Evolutionary conservation across 2,888 invertebrate genomes (phyloP).

Genomic region (Coenonympha glycerion): DNA sequence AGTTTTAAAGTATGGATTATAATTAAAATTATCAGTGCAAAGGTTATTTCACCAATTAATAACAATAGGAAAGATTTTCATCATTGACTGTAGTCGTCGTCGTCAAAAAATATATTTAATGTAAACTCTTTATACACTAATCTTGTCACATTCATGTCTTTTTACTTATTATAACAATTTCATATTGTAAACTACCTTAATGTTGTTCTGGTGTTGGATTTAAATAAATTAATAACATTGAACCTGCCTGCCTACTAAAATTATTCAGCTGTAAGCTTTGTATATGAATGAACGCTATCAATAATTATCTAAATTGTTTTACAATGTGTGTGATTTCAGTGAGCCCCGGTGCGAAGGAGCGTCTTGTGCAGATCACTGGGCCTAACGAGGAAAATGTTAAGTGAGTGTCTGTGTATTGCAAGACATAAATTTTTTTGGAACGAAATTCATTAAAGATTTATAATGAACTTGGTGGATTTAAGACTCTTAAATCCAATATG

Average conservation of each 20-base stretch:
- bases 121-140: background rate
- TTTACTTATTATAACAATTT: background rate
- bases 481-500: too few relatives aligned
- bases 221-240: slow-evolving; percentile 1
- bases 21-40: too few relatives aligned
- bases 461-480: too few relatives aligned
- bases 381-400: slow-evolving; percentile 94
- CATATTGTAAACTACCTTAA: background rate
- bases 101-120: background rate
- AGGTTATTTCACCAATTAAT: too few relatives aligned
- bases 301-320: background rate
- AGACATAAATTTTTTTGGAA: too few relatives aligned
- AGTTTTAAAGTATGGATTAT: too few relatives aligned
- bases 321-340: slow-evolving; percentile 77
- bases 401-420: too few relatives aligned
- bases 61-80: too few relatives aligned
- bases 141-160: background rate
- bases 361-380: slow-evolving; percentile 96
- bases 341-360: slow-evolving; percentile 94
- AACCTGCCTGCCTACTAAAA: slow-evolving; percentile 30
- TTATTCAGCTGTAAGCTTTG: slow-evolving; percentile 53
- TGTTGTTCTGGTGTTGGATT: slow-evolving; percentile 15
- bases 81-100: too few relatives aligned
- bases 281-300: slow-evolving; percentile 28
- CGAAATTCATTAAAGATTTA: too few relatives aligned